Base-by-base conservation (phyloP, 2,797 vertebrate genomes). In the Lepidocolaptes lacrymiger region DNA sequence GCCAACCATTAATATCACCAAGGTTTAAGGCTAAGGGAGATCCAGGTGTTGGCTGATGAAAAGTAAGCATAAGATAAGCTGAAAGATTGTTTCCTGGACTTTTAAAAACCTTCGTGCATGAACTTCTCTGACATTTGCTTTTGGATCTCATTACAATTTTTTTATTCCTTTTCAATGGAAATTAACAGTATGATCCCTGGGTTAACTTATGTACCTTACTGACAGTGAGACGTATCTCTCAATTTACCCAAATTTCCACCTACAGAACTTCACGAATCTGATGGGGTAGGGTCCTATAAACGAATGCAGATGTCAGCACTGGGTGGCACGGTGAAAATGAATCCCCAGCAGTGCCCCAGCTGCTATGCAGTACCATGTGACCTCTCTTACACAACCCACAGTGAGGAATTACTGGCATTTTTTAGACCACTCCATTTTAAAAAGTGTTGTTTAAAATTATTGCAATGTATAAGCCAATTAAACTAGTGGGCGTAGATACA, bases 61-160 rank as follows among this genome's bases (percentile, higher is more conserved):
- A 96, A 91, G 71, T 71, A 93, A 94, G 43, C 36, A 48, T 8
- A 58, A 80, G 41, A 80, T 87, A 91, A 80, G 37, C 75, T 92
- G 56, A 85, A 93, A 85, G 37, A 87, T 56, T 67, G 74, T 80
- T 91, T 91, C 56, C 54, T 79, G 72, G 55, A 74, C 77, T 93
- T 91, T 67, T 69, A 85, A 92, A 93, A 88, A 59, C 80, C 77
- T 85, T 84, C 41, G 54, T n/a, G 52, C 51, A 59, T 91, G 74
- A 95, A 90, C 83, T 91, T 95, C 69, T 87, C 41, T 91, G 85
- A 88, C 89, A 91, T 92, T 91, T 93, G 64, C 55, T 89, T 91
- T 94, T 48, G 64, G 69, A 83, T 90, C 80, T 93, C 27, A 58
- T 54, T 64, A 55, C 12, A 9, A 55, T 90, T 81, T 56, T 85